Evolutionary conservation across 2,797 vertebrate genomes (phyloP).

Genomic region (Pseudomugil gertrudae): DNA sequence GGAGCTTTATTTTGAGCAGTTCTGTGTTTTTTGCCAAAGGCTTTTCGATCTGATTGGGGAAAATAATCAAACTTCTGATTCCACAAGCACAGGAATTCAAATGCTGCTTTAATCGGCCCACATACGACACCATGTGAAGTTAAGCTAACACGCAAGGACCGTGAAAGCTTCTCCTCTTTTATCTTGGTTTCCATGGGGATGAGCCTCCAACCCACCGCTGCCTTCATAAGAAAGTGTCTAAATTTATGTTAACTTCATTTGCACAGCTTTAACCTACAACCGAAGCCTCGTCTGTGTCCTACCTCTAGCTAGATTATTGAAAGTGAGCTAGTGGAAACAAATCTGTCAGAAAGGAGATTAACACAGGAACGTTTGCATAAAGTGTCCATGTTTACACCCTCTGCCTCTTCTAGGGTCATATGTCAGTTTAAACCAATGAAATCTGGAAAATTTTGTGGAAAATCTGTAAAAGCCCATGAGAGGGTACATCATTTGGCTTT

Average conservation of each 20-base stretch:
- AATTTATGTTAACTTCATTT: neutral
- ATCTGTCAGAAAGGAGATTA: neutral
- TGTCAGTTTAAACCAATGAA: neutral
- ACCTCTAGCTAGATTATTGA: neutral
- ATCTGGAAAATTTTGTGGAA: neutral
- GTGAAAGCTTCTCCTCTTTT: neutral
- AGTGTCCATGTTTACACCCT: neutral
- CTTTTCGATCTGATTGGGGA: conserved; percentile 8
- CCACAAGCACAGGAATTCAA: conserved; percentile 29
- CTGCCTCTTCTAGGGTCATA: neutral
- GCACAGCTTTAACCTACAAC: neutral
- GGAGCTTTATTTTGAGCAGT: conserved; percentile 9
- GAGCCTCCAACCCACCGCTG: neutral
- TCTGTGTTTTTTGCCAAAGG: conserved; percentile 10
- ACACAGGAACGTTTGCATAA: neutral
- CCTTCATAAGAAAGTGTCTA: neutral
- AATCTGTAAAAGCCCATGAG: neutral
- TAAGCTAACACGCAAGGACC: neutral
- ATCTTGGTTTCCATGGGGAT: neutral
- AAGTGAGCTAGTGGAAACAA: neutral
- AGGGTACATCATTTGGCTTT: neutral
- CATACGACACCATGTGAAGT: neutral
- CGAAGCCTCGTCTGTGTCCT: neutral
- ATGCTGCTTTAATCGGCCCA: neutral
- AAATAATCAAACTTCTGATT: conserved; percentile 1